These are phyloP conservation scores for Gephyroberyx darwinii DNA, from an alignment of 2,797 vertebrate genomes.

Conservation along the genomic window DNA sequence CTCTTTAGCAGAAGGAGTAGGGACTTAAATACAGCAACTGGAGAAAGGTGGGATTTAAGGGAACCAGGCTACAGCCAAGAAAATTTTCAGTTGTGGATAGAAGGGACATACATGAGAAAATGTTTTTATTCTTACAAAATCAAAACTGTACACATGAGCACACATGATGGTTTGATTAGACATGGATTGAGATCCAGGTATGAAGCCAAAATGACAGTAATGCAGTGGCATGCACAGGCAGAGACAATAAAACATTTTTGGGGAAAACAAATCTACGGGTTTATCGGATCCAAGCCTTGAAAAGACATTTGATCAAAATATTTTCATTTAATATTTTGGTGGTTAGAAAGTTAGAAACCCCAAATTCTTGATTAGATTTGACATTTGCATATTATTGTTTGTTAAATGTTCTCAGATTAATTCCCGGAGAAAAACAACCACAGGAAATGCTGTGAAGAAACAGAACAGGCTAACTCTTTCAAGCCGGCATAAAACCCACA, in stretches of 20 bases:
- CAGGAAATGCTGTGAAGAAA: conserved; percentile 24
- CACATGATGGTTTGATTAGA: neutral
- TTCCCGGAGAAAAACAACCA: conserved; percentile 24
- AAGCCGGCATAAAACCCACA: conserved; percentile 25
- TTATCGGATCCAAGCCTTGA: neutral
- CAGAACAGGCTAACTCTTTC: conserved; percentile 25
- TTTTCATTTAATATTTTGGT: conserved; percentile 5
- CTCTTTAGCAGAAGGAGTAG: conserved; percentile 55
- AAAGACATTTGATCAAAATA: conserved; percentile 12
- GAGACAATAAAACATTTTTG: conserved; percentile 18
- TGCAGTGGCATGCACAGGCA: neutral
- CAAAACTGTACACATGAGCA: conserved; percentile 6
- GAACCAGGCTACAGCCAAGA: conserved; percentile 57
- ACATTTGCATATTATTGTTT: conserved; percentile 7
- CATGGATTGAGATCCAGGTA: neutral
- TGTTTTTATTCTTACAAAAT: conserved; percentile 17
- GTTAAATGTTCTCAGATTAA: conserved; percentile 29
- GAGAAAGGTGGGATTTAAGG: conserved; percentile 41
- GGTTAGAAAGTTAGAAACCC: conserved; percentile 24
- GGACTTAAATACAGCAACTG: conserved; percentile 37
- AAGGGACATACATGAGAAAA: conserved; percentile 24
- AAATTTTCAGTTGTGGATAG: conserved; percentile 31
- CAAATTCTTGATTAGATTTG: conserved; percentile 44
- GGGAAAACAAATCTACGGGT: neutral
- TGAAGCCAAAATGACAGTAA: neutral